Evolutionary conservation across 2,797 vertebrate genomes (phyloP), one percentile per base, ranked within the genome.

Genomic region (Acipenser oxyrinchus): DNA sequence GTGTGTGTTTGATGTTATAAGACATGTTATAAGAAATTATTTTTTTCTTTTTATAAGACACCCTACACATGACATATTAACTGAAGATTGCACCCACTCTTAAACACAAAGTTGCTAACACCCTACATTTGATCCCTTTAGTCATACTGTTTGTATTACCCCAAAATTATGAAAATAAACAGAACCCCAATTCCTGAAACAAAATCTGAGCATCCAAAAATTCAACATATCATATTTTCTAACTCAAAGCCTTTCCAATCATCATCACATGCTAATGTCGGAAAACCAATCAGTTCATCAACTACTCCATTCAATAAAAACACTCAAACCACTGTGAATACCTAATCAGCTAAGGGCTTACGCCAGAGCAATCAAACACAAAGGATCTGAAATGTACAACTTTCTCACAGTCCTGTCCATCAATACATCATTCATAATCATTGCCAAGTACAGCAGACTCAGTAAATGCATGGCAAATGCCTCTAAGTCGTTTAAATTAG

Each of bases 271-370:
- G 71, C 79, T 80, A 76, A 71, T 69, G 63, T 77, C 71, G 76
- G 77, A 70, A 69, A 72, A 66, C 58, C 57, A 64, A 53, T 57
- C 72, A 7, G 61, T 6, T 83, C 80, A 76, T 80, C 79, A 77
- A 76, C 80, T 72, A 78, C 82, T 82, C 82, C 74, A 15, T 57
- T 75, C 77, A 82, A 83, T 79, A 68, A 74, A 79, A 82, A 82
- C 80, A 73, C 49, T 77, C 73, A 76, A 74, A 79, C 69, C 68
- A 66, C 64, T 10, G 11, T 73, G 73, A 78, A 72, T 60, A 65
- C 74, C 50, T 75, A 75, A 82, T 64, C 2, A 63, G 74, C 67
- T 58, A 51, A 51, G 64, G 64, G 49, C 9, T 7, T 49, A 18
- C 51, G 60, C 69, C 65, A 63, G 23, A 6, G 48, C 4, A n/a